A percentile compares a stretch with the other conserved stretches of the same genome.
phyloP scores from a whole-genome alignment of 2,113 vertebrate species.

The Hoplias malabaricus region DNA sequence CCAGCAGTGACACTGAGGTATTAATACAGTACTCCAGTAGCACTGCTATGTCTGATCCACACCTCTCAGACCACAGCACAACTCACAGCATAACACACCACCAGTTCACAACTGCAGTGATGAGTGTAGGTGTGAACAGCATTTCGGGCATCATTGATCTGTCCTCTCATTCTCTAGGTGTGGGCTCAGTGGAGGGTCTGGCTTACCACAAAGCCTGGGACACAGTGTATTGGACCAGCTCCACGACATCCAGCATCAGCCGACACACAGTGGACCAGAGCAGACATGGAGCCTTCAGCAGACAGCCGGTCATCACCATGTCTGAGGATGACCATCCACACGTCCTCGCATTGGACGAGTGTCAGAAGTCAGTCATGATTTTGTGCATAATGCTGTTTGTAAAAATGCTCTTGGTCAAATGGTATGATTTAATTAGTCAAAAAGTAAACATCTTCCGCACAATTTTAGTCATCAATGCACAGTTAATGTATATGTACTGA shows the following conservation, averaged over 20 bases:
- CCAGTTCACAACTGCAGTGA: no score
- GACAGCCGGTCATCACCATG: conserved; percentile 88
- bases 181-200: conserved; percentile 95
- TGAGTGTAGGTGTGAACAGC: background rate
- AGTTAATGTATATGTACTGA: no score
- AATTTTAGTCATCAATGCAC: no score
- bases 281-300: conserved; percentile 77
- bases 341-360: conserved; percentile 89
- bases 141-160: no score
- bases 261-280: conserved; percentile 88
- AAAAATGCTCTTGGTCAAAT: no score
- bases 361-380: conserved; percentile 76
- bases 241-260: conserved; percentile 91
- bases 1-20: no score
- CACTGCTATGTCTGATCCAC: no score
- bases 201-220: conserved; percentile 95
- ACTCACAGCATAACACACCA: background rate
- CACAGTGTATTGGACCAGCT: conserved; percentile 96
- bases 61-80: background rate
- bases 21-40: no score
- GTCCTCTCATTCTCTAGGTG: conserved; percentile 74
- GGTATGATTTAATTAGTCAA: no score
- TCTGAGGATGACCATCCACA: conserved; percentile 96
- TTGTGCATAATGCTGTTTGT: no score
- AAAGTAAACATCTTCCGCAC: no score